Conservation (phyloP, 2,888 invertebrate genomes). For the Ariolimax columbianus region DNA sequence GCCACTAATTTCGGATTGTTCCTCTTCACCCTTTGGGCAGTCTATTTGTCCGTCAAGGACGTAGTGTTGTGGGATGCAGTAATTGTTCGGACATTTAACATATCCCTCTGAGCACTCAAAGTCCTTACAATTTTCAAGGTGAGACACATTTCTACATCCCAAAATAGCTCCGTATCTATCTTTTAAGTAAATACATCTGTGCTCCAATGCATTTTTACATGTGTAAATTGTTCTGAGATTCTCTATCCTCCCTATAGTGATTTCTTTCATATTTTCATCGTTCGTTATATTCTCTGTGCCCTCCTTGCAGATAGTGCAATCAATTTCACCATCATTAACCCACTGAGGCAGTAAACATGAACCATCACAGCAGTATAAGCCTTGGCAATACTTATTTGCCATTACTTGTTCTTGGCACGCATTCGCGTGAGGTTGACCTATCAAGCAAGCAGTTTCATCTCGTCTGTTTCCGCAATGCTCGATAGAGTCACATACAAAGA, state of each 20-base stretch:
- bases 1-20: neutral
- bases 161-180: neutral
- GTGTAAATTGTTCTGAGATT: neutral
- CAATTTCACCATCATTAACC: neutral
- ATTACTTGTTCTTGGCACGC: neutral
- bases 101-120: conserved; percentile 8
- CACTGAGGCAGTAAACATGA: neutral
- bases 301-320: neutral
- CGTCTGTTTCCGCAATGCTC: neutral
- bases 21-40: conserved; percentile 3
- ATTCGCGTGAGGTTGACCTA: neutral
- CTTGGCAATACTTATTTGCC: neutral
- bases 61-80: conserved; percentile 10
- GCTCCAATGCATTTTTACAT: neutral
- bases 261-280: neutral
- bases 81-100: neutral
- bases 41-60: neutral
- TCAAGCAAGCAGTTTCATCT: neutral
- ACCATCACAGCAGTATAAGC: neutral
- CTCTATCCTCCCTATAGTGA: neutral
- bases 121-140: conserved; percentile 3
- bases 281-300: too few species aligned
- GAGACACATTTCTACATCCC: conserved; percentile 23
- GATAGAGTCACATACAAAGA: neutral
- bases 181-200: neutral